A percentile compares a stretch with the other conserved stretches of the same genome.
phyloP scores from a whole-genome alignment of 2,888 invertebrate genomes.

The Tipula unca region DNA sequence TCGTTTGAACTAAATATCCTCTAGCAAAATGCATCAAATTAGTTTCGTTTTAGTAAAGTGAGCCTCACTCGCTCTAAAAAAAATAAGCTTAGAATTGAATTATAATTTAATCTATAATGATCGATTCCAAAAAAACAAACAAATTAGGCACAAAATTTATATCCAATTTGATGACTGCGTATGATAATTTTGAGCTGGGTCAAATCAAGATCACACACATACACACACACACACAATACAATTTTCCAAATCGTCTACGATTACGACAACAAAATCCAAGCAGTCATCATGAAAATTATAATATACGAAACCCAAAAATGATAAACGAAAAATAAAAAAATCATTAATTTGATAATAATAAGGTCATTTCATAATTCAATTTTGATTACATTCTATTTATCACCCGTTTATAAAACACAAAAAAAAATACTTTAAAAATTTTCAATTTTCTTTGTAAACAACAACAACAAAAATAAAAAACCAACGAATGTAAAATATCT shows the following conservation, averaged over 20 bases:
- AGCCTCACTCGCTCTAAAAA: too few relatives aligned
- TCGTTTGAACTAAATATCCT: too few relatives aligned
- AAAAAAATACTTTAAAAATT: background rate
- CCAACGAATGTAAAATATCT: background rate
- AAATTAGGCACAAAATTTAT: background rate
- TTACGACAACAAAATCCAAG: background rate
- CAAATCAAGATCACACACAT: background rate
- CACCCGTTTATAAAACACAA: background rate
- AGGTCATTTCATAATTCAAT: background rate
- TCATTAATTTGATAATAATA: background rate
- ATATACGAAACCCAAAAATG: background rate
- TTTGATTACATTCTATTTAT: conserved; percentile 14
- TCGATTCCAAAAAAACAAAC: too few relatives aligned
- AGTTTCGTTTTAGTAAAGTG: too few relatives aligned
- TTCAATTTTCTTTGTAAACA: background rate
- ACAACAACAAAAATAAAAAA: background rate
- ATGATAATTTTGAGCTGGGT: background rate
- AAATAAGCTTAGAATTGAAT: too few relatives aligned
- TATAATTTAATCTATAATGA: too few relatives aligned
- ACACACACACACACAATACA: background rate
- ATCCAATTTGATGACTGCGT: background rate
- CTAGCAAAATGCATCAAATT: too few relatives aligned
- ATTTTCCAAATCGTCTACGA: background rate
- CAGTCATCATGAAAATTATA: background rate
- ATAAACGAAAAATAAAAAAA: background rate